Percentiles rank a stretch among this genome's conserved stretches.
Conservation (phyloP, 1,140 invertebrate genomes). For the Polypedilum vanderplanki region DNA sequence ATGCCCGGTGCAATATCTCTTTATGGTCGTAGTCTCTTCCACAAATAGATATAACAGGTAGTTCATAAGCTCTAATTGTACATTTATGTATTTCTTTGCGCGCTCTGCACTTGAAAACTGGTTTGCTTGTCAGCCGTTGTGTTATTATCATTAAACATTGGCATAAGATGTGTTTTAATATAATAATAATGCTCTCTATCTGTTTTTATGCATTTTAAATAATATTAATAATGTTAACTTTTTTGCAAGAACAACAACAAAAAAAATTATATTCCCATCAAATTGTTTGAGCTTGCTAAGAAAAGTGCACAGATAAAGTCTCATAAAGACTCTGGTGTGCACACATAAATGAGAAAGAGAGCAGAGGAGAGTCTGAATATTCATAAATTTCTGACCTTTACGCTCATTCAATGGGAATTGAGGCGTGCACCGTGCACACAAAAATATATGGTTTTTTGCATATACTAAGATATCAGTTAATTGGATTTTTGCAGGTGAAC, state of each 20-base stretch:
- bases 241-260: not conserved
- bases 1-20: not conserved
- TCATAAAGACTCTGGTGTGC: conserved; percentile 8
- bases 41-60: conserved; percentile 13
- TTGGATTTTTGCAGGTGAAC: conserved; percentile 28
- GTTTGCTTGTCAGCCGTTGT: not conserved
- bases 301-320: not conserved
- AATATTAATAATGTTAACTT: not conserved
- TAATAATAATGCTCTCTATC: not conserved
- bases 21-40: not conserved
- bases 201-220: not conserved
- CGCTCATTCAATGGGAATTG: conserved; percentile 20
- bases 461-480: conserved; percentile 19
- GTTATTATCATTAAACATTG: not conserved
- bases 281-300: not conserved
- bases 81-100: not conserved
- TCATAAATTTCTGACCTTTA: conserved; percentile 28
- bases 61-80: conserved; percentile 5
- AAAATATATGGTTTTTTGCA: conserved; percentile 28
- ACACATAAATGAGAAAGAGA: not conserved
- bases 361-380: not conserved
- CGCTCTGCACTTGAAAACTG: not conserved
- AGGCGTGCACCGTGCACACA: conserved; percentile 23
- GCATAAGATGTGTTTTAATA: conserved; percentile 4
- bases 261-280: not conserved